phyloP scores from a whole-genome alignment of 92 coral and sea anemone species.

The Galaxea fascicularis region DNA sequence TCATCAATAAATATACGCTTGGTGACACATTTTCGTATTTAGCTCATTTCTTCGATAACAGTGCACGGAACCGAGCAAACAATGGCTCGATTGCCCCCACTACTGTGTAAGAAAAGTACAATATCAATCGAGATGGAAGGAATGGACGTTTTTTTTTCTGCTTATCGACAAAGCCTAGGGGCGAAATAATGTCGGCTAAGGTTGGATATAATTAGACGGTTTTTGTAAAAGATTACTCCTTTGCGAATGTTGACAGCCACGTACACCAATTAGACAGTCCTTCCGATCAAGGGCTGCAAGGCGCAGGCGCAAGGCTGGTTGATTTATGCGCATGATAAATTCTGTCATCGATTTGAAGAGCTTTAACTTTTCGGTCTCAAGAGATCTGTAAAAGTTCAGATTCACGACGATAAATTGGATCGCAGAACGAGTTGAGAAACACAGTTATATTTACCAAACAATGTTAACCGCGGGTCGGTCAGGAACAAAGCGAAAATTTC shows the following conservation, averaged over 20 bases:
- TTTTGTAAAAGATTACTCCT: conserved; percentile 14
- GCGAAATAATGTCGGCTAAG: conserved; percentile 15
- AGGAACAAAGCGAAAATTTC: conserved; percentile 2
- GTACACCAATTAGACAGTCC: conserved; percentile 12
- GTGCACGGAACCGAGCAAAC: conserved; percentile 38
- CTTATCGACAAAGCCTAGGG: conserved; percentile 43
- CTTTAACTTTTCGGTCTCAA: background rate
- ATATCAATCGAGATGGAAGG: conserved; percentile 2
- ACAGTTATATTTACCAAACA: background rate
- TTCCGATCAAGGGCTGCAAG: conserved; percentile 20
- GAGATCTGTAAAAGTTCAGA: background rate
- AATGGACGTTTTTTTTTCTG: conserved; percentile 11
- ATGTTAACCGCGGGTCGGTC: conserved; percentile 17
- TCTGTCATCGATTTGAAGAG: background rate
- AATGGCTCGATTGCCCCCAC: background rate
- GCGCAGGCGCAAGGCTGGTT: conserved; percentile 13
- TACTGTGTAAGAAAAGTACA: background rate
- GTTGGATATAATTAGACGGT: conserved; percentile 24
- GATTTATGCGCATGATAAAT: conserved; percentile 19
- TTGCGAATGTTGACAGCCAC: conserved; percentile 24
- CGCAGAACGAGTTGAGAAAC: background rate
- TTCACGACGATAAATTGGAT: background rate
- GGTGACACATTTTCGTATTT: conserved; percentile 29
- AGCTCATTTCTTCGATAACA: conserved; percentile 31
- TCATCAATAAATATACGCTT: conserved; percentile 35